Base-by-base conservation (phyloP, 2,888 invertebrate species). In the Cheilosia urbana region DNA sequence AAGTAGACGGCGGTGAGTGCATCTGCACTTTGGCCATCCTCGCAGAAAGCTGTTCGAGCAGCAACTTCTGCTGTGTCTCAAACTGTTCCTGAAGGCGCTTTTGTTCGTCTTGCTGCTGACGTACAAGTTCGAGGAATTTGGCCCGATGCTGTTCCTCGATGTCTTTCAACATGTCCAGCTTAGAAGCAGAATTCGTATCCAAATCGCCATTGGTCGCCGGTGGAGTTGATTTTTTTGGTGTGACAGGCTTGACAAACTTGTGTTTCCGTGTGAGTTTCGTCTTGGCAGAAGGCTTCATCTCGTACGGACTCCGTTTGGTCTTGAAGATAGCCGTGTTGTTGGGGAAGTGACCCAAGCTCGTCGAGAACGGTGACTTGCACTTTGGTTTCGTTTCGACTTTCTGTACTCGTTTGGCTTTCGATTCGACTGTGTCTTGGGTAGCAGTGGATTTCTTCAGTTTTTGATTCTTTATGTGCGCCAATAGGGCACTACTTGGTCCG, bases 401-500 rank as follows among this genome's bases (percentile, higher is more conserved):
- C 60, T 89, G 89, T n/a, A 91, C 92, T 53, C 90, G 90, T 75
- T 91, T 91, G 2, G 92, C 91, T 75, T 90, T 90, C 0, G 91
- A 92, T 73, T 91, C 92, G 4, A 91, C 81, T 0, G 91, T 92
- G 68, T 91, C 91, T 7, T 89, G 89, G 2, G 89, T 89, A 24
- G 90, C 82, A 68, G 87, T 87, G 17, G 87, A 87, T 69, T 77
- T 80, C 21, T 73, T 77, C 4, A 82, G 21, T 69, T 82, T 82
- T 42, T 89, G 81, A 2, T 90, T 89, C 37, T 89, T 88, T 84
- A 91, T 90, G 55, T 92, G 92, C 17, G 91, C 90, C 5, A 92
- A 90, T 9, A 97, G 93, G 85, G 95, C 94, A 0, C 96, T 96
- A 89, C 97, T 96, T 0, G 97, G 97, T 24, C 94, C 93, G 0